phyloP scores from a whole-genome alignment of 2,888 invertebrate genomes.

The Calameuta idolon region DNA sequence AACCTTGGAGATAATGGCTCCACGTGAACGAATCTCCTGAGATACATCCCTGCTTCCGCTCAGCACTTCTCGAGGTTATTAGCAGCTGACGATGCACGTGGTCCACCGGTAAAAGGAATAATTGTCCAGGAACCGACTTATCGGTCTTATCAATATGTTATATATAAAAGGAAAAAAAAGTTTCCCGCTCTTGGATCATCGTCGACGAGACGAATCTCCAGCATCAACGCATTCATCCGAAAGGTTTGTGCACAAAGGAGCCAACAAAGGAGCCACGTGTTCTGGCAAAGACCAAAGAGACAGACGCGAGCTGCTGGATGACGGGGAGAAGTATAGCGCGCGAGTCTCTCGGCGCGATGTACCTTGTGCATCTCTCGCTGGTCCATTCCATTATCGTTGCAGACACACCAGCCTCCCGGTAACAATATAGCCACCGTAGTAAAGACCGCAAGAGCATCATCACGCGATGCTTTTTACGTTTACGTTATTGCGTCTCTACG shows the following conservation, averaged over 20 bases:
- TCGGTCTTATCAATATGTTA: background rate
- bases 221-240: conserved; percentile 5
- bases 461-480: background rate
- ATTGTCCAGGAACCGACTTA: background rate
- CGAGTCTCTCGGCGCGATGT: background rate
- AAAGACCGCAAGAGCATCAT: background rate
- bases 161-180: too few species aligned
- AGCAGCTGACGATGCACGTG: background rate
- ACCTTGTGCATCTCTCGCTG: conserved; percentile 5
- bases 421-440: background rate
- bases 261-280: conserved; percentile 17
- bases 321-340: background rate
- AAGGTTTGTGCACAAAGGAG: conserved; percentile 7
- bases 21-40: too few species aligned
- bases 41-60: background rate
- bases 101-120: background rate
- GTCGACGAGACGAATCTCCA: background rate
- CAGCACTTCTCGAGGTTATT: background rate
- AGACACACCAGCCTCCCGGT: background rate
- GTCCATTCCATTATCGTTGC: conserved; percentile 21
- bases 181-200: background rate
- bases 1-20: background rate
- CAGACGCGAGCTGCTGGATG: conserved; percentile 2
- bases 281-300: conserved; percentile 19
- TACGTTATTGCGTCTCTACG: background rate